Evolutionary conservation across 2,113 vertebrate species (phyloP).

Genomic region (Trichechus manatus): DNA sequence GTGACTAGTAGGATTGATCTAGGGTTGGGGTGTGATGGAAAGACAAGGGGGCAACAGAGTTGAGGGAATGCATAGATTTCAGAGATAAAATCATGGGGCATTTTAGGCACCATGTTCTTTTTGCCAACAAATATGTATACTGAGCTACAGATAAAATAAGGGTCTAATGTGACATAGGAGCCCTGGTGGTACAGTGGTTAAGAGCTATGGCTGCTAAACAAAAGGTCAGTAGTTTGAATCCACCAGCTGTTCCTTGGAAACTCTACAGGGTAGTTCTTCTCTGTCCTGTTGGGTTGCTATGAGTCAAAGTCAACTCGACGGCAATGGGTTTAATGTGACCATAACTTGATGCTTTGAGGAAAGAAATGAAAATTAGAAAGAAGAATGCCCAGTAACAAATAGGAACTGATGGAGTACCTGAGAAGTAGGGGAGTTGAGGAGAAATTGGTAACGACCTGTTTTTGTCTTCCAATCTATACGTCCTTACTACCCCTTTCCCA

Average conservation of each 20-base stretch:
- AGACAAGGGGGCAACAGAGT: background rate
- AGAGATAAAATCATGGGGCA: background rate
- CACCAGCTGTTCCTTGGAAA: background rate
- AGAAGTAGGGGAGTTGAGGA: background rate
- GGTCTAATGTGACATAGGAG: background rate
- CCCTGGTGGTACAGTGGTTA: too few species aligned
- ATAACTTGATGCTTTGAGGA: background rate
- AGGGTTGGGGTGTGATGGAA: background rate
- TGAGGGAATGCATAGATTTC: background rate
- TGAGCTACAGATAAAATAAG: constrained; percentile 30
- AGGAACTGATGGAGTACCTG: background rate
- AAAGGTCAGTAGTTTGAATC: background rate
- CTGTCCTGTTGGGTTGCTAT: too few species aligned
- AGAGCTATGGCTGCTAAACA: too few species aligned
- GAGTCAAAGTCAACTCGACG: too few species aligned
- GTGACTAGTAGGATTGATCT: background rate
- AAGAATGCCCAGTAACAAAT: background rate
- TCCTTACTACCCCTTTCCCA: background rate
- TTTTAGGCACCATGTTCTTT: background rate
- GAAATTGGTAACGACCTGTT: background rate
- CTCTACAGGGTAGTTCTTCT: background rate
- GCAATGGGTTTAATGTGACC: background rate
- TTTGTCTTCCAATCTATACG: background rate
- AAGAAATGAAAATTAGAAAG: background rate
- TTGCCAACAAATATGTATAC: constrained; percentile 7